These are phyloP conservation scores for Babyrousa celebensis DNA, from an alignment of 2,797 vertebrate species.

Conservation along the genomic window DNA sequence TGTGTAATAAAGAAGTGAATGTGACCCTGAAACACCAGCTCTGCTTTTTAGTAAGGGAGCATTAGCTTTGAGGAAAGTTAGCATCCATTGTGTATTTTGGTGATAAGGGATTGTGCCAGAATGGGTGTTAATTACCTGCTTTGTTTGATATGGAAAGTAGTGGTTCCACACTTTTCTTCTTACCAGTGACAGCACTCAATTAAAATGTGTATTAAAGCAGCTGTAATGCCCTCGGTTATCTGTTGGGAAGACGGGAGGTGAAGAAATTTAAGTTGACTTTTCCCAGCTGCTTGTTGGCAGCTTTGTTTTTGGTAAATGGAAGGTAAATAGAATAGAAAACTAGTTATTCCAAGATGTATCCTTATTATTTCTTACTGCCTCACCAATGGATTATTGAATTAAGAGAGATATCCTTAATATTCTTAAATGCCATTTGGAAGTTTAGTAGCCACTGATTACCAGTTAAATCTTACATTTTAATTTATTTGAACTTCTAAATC, in stretches of 20 bases:
- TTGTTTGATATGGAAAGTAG: conserved; percentile 92
- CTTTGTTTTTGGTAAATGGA: conserved; percentile 65
- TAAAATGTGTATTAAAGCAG: conserved; percentile 90
- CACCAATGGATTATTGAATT: conserved; percentile 39
- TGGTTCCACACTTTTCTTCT: conserved; percentile 84
- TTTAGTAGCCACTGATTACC: background rate
- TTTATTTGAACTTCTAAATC: background rate
- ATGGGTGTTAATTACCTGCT: conserved; percentile 92
- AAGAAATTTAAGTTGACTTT: conserved; percentile 85
- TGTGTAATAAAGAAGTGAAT: conserved; percentile 89
- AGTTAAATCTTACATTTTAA: conserved; percentile 49
- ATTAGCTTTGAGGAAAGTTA: conserved; percentile 89
- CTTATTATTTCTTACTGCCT: conserved; percentile 5
- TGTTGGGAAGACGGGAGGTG: conserved; percentile 81
- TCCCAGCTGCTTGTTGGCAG: conserved; percentile 71
- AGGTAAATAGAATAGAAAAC: conserved; percentile 39
- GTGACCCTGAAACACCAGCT: conserved; percentile 92
- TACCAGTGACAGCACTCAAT: conserved; percentile 89
- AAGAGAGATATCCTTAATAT: background rate
- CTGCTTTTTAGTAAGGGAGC: conserved; percentile 87
- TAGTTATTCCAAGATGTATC: background rate
- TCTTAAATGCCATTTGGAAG: background rate
- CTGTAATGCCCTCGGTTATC: conserved; percentile 87
- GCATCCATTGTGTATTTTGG: conserved; percentile 90
- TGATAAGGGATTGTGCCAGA: conserved; percentile 91